These are phyloP conservation scores for Drosophila ficusphila DNA, from an alignment of 1,140 invertebrate genomes.

Conservation along the genomic window DNA sequence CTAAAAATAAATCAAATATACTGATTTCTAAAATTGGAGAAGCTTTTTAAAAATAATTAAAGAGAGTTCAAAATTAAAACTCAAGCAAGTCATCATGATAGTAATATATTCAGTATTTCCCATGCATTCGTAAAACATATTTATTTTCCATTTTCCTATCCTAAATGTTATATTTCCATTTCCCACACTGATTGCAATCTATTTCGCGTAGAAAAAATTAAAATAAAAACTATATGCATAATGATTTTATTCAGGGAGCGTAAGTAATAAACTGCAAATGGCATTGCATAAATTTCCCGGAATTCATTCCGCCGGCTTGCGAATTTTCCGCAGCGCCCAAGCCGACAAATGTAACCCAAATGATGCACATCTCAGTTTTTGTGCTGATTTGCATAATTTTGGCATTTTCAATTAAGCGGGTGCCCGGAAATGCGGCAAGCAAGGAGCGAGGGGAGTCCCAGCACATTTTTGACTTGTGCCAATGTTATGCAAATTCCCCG, in stretches of 20 bases:
- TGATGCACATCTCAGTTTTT: constrained; percentile 50
- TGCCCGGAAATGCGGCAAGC: constrained; percentile 22
- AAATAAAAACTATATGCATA: constrained; percentile 26
- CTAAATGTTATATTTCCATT: constrained; percentile 4
- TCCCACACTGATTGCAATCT: constrained; percentile 73
- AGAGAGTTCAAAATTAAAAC: too few species aligned
- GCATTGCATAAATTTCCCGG: constrained; percentile 60
- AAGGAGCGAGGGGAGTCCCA: constrained; percentile 19
- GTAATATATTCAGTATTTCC: neutral
- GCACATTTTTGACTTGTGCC: constrained; percentile 76
- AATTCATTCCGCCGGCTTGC: constrained; percentile 34
- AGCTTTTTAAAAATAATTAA: too few species aligned
- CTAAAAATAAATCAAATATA: too few species aligned
- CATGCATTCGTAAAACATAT: neutral
- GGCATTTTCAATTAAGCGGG: constrained; percentile 68
- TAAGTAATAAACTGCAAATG: constrained; percentile 52
- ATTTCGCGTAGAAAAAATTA: constrained; percentile 3
- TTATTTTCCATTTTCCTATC: neutral
- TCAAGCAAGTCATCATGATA: too few species aligned
- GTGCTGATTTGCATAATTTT: constrained; percentile 74
- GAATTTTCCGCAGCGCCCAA: constrained; percentile 33
- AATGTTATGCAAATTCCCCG: constrained; percentile 77
- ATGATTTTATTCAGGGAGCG: constrained; percentile 52
- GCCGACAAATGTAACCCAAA: constrained; percentile 56
- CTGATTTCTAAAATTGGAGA: too few species aligned